Percentiles rank a stretch among this genome's conserved stretches.
phyloP scores from a whole-genome alignment of 2,113 vertebrate species.

The Eonycteris spelaea region DNA sequence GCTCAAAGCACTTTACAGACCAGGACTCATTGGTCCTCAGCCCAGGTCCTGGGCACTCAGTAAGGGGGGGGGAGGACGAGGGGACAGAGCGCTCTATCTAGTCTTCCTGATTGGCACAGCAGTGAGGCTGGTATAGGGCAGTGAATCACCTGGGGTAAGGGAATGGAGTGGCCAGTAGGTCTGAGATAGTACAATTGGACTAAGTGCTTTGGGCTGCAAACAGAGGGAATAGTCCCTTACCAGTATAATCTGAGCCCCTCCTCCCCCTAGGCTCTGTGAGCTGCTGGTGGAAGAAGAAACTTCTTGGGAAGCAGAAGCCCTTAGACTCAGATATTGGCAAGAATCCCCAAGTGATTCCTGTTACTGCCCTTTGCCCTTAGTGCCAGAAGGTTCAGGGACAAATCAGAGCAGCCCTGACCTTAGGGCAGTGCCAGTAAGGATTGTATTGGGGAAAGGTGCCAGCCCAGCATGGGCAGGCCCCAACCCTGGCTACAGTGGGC shows the following conservation, averaged over 20 bases:
- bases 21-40: constrained; percentile 47
- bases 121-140: background rate
- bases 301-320: background rate
- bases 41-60: background rate
- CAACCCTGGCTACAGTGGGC: background rate
- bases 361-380: background rate
- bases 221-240: background rate
- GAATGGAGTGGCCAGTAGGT: background rate
- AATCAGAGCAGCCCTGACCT: background rate
- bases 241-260: background rate
- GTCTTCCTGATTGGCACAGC: constrained; percentile 21
- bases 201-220: background rate
- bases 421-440: background rate
- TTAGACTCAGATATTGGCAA: background rate
- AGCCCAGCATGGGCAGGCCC: too few relatives aligned
- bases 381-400: background rate
- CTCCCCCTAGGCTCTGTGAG: background rate
- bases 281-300: background rate
- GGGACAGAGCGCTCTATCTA: background rate
- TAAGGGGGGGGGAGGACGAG: background rate
- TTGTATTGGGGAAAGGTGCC: background rate
- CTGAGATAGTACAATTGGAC: constrained; percentile 4
- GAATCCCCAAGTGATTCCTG: background rate
- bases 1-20: constrained; percentile 74
- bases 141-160: constrained; percentile 43